phyloP scores from a whole-genome alignment of 2,888 invertebrate species.

The Orthosia gracilis region DNA sequence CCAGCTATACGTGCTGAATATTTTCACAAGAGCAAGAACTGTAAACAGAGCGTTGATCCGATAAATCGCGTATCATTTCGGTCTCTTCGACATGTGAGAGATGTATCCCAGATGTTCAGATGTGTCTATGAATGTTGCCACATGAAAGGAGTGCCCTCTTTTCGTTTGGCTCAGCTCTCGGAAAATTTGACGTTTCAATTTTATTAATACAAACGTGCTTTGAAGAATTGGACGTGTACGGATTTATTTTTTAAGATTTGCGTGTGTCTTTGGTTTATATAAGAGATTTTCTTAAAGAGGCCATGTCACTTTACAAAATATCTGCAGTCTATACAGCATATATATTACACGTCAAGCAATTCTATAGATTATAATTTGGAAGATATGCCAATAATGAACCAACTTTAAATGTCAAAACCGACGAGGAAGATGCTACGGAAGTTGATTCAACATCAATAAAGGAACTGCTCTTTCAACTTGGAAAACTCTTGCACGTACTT shows the following conservation, averaged over 20 bases:
- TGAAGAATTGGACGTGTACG: constrained; percentile 43
- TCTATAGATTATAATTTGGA: background rate
- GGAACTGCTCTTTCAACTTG: constrained; percentile 25
- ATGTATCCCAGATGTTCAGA: constrained; percentile 81
- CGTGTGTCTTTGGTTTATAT: constrained; percentile 5
- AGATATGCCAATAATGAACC: background rate
- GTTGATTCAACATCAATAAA: constrained; percentile 48
- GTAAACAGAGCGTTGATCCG: constrained; percentile 79
- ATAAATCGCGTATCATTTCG: constrained; percentile 79
- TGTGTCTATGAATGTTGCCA: constrained; percentile 75
- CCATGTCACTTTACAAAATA: background rate
- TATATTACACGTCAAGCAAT: background rate
- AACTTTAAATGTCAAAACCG: constrained; percentile 27
- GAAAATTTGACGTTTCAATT: constrained; percentile 68
- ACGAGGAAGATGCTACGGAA: constrained; percentile 6
- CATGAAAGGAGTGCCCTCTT: constrained; percentile 78
- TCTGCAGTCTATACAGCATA: too few species aligned
- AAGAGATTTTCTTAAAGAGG: background rate
- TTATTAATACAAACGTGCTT: constrained; percentile 65
- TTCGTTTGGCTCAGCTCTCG: constrained; percentile 71
- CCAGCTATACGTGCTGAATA: constrained; percentile 61
- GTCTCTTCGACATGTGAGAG: constrained; percentile 80
- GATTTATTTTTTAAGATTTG: constrained; percentile 39
- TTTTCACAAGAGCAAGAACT: constrained; percentile 66
- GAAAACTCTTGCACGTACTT: constrained; percentile 50